These are phyloP conservation scores for Pan paniscus DNA, from an alignment of 2,113 vertebrate species.

Conservation along the genomic window DNA sequence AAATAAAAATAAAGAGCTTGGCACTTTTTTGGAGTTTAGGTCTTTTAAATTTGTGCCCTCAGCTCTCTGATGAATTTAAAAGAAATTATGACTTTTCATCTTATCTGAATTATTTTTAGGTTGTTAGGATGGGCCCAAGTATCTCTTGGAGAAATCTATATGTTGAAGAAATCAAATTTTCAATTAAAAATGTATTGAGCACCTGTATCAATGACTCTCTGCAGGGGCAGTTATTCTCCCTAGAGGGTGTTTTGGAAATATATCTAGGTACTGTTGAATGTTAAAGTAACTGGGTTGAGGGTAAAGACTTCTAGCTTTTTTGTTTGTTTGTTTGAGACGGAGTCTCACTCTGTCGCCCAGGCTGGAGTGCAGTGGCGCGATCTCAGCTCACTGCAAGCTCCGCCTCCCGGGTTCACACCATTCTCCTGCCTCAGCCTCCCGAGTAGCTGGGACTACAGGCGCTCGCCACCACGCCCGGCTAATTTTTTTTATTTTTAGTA, in stretches of 20 bases:
- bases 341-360: too few species aligned
- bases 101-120: not conserved
- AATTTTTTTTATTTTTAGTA: too few species aligned
- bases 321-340: too few species aligned
- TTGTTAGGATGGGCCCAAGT: not conserved
- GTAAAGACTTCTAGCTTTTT: not conserved
- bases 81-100: not conserved
- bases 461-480: fast-evolving
- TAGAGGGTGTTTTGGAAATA: not conserved
- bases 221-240: not conserved
- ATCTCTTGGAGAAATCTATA: not conserved
- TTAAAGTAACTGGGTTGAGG: not conserved
- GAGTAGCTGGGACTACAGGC: too few species aligned
- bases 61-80: not conserved
- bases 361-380: too few species aligned
- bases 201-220: not conserved
- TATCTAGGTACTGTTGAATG: not conserved
- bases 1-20: not conserved
- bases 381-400: too few species aligned
- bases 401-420: too few species aligned
- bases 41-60: not conserved
- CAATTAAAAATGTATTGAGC: not conserved
- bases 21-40: not conserved
- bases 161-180: slow-evolving; percentile 11
- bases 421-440: too few species aligned